A percentile compares a stretch with the other conserved stretches of the same genome.
Evolutionary conservation across 2,797 vertebrate species (phyloP).

Genomic region (Acrocephalus scirpaceus): DNA sequence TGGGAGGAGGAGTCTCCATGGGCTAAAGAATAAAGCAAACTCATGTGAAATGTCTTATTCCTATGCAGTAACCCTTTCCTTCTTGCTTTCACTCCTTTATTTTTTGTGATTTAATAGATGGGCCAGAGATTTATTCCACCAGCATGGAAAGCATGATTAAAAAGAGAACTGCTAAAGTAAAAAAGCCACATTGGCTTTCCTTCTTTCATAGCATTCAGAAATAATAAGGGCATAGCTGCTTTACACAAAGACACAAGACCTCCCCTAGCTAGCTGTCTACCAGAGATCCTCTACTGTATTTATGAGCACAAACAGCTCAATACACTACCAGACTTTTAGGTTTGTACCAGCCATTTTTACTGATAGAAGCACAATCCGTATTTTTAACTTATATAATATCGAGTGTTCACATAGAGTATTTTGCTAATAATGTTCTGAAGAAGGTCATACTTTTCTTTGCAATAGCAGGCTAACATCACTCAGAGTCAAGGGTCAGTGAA

Average conservation of each 20-base stretch:
- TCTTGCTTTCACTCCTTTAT: background rate
- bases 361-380: background rate
- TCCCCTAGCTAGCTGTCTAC: background rate
- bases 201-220: background rate
- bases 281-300: background rate
- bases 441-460: background rate
- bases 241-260: background rate
- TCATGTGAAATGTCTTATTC: background rate
- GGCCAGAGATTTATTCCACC: background rate
- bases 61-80: background rate
- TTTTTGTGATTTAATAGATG: background rate
- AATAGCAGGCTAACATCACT: background rate
- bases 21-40: background rate
- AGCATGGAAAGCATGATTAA: background rate
- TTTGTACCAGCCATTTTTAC: background rate
- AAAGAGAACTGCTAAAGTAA: background rate
- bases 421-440: background rate
- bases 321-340: background rate
- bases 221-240: background rate
- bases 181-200: background rate
- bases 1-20: background rate
- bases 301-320: background rate
- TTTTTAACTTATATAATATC: background rate
- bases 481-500: background rate
- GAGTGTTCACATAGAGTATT: background rate